phyloP scores from a whole-genome alignment of 2,888 invertebrate species.

The Trissoscelio sp. region DNA sequence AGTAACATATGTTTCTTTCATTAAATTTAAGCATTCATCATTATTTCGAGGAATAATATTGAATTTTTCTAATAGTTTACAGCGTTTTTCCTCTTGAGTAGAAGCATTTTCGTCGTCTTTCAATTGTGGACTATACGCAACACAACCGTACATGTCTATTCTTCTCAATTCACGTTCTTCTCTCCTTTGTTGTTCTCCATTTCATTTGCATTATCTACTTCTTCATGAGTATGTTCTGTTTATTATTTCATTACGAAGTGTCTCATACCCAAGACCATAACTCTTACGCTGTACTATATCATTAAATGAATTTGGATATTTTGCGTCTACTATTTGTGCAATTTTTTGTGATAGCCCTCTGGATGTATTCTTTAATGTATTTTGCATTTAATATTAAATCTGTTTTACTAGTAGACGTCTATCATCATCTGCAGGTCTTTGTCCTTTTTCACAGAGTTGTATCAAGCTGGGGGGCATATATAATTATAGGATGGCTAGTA shows the following conservation, averaged over 20 bases:
- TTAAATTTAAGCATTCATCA: neutral
- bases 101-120: neutral
- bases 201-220: neutral
- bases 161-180: neutral
- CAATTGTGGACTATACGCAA: neutral
- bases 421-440: neutral
- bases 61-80: neutral
- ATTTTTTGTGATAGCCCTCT: neutral
- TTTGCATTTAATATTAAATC: neutral
- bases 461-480: neutral
- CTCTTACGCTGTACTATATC: neutral
- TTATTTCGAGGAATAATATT: neutral
- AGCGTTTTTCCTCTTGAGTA: constrained; percentile 3
- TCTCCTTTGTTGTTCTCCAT: neutral
- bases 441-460: neutral
- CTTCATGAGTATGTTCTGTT: neutral
- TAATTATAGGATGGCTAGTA: no score
- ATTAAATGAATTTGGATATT: neutral
- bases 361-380: neutral
- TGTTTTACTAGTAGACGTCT: neutral
- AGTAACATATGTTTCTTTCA: neutral
- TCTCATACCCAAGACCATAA: neutral
- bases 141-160: neutral
- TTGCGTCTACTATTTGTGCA: neutral
- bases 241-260: neutral